Conservation (phyloP, 2,888 invertebrate genomes). For the Papilio gigon region DNA sequence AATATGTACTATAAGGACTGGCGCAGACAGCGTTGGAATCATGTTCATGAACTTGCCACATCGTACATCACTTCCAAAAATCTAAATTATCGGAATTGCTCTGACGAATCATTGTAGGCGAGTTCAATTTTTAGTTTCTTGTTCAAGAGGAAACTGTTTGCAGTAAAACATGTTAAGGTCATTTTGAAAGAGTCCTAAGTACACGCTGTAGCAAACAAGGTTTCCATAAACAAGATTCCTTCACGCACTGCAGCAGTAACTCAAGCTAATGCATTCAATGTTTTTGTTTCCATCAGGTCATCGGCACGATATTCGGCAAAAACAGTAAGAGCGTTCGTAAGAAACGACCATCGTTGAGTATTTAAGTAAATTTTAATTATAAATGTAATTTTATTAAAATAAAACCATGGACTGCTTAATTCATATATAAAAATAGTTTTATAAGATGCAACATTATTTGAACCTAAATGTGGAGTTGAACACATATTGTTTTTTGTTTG, state of each 20-base stretch:
- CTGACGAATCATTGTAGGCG: not conserved
- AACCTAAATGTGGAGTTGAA: slow-evolving; percentile 25
- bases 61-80: not conserved
- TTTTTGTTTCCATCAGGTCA: slow-evolving; percentile 70
- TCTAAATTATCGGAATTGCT: too few relatives aligned
- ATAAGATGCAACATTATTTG: slow-evolving; percentile 15
- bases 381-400: slow-evolving; percentile 50
- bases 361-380: slow-evolving; percentile 74
- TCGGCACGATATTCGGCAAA: slow-evolving; percentile 91
- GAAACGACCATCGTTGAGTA: slow-evolving; percentile 89
- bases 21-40: too few relatives aligned
- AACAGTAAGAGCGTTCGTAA: slow-evolving; percentile 89
- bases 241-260: slow-evolving; percentile 39
- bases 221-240: slow-evolving; percentile 37
- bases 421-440: slow-evolving; percentile 44
- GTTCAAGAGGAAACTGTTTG: not conserved
- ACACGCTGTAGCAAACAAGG: slow-evolving; percentile 26
- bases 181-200: slow-evolving; percentile 26
- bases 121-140: not conserved
- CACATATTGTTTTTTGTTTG: not conserved
- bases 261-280: slow-evolving; percentile 40
- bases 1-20: slow-evolving; percentile 74
- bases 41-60: too few relatives aligned
- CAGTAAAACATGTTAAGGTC: slow-evolving; percentile 16
- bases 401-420: slow-evolving; percentile 70